Base-by-base conservation (phyloP, 2,113 vertebrate species). In the Myrmophylax atrothorax region DNA sequence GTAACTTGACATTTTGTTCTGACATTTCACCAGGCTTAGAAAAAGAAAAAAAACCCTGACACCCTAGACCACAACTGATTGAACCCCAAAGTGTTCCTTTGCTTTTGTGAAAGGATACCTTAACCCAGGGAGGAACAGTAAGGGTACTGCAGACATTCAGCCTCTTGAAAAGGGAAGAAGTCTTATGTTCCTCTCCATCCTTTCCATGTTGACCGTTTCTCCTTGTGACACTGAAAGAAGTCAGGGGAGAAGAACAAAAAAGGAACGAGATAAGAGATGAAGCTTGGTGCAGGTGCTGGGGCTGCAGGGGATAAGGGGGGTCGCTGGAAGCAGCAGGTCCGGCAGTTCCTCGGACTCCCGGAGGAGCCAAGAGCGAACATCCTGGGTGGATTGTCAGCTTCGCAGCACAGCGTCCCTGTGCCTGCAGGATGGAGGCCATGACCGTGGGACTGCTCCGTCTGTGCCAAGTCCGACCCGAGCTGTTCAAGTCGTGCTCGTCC, bases 311-410 rank as follows among this genome's bases (percentile, higher is more conserved):
- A 3, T 18, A 9, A 20, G 38, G 9, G 33, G 73, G 13, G 12
- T 87, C 2, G 0, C 24, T 49, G 29, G n/a, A 29, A 50, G 40
- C 46, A n/a, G 17, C 46, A n/a, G 17, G 12, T 55, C 7, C 0
- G 3, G 60, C 20, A 7, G 69, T 33, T 88, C 35, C 31, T 84
- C 40, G 26, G 3, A 16, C 25, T 38, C 23, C 2, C 5, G 29
- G 14, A 59, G 44, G 11, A 83, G 33, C 44, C 5, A 11, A 18
- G 28, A 17, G 10, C 3, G 24, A 49, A 44, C 0, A 3, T 37
- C 12, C 26, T 35, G 8, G 15, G 1, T 18, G 50, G 2, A 0
- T 0, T 0, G 7, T 19, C 42, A 24, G 50, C 62, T 82, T 80
- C 84, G 31, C 37, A 10, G 66, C 23, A 10, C 4, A 0, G 14